A percentile compares a stretch with the other conserved stretches of the same genome.
These are phyloP conservation scores for Endotricha flammealis DNA, from an alignment of 2,888 invertebrate genomes.

Conservation along the genomic window DNA sequence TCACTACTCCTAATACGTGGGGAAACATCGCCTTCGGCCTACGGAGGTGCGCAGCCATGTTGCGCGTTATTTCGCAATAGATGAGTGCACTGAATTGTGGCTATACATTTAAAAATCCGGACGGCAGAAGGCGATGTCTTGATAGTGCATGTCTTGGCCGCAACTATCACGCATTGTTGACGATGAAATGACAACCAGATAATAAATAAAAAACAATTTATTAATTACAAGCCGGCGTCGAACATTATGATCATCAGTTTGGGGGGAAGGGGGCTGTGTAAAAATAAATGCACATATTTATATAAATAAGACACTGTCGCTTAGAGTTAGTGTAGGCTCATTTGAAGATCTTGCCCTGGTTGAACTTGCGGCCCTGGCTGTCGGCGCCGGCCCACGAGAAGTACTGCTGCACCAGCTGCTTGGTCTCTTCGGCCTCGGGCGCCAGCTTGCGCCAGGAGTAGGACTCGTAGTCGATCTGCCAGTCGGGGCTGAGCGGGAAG, in stretches of 20 bases:
- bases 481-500: conserved; percentile 93
- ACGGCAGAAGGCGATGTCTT: too few species aligned
- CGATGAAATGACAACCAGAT: conserved; percentile 17
- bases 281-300: conserved; percentile 47
- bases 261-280: conserved; percentile 26
- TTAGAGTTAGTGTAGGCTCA: conserved; percentile 48
- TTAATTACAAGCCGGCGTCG: conserved; percentile 39
- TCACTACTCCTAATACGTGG: too few species aligned
- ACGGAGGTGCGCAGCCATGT: too few species aligned
- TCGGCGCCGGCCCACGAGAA: conserved; percentile 94
- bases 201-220: conserved; percentile 61
- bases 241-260: conserved; percentile 26
- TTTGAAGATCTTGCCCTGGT: conserved; percentile 99
- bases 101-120: too few species aligned
- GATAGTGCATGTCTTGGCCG: too few species aligned
- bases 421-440: conserved; percentile 86
- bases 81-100: too few species aligned
- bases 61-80: too few species aligned
- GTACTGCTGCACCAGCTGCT: conserved; percentile 91
- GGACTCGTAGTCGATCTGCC: conserved; percentile 97
- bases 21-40: too few species aligned
- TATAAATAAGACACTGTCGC: conserved; percentile 20
- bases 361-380: conserved; percentile 93
- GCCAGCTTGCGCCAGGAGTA: conserved; percentile 98
- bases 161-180: too few species aligned